Conservation (phyloP, 2,888 invertebrate species). For the Osmoderma eremita region DNA sequence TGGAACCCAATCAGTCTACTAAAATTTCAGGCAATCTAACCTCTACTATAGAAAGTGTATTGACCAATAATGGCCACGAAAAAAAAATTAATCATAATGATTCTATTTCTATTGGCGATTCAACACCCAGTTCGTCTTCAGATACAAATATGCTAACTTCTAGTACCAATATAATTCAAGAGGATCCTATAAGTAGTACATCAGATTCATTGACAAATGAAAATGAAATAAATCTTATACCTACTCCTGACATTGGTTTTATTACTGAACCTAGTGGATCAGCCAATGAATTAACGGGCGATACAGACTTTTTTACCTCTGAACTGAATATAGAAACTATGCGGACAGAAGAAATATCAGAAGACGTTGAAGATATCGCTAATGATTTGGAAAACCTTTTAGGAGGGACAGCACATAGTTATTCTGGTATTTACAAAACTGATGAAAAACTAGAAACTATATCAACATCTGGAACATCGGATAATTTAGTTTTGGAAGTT, state of each 20-base stretch:
- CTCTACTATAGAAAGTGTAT: constrained; percentile 58
- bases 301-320: constrained; percentile 52
- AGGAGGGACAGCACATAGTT: constrained; percentile 51
- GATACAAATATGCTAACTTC: constrained; percentile 52
- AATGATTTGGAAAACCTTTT: constrained; percentile 61
- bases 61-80: constrained; percentile 54
- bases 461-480: constrained; percentile 2
- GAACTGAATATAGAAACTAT: constrained; percentile 54
- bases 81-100: constrained; percentile 56
- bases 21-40: constrained; percentile 51
- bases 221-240: constrained; percentile 35
- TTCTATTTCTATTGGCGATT: constrained; percentile 51
- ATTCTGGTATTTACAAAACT: constrained; percentile 20
- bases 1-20: constrained; percentile 44
- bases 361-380: constrained; percentile 63
- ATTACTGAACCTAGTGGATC: constrained; percentile 42
- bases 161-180: constrained; percentile 43
- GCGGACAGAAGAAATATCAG: constrained; percentile 56
- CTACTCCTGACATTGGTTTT: constrained; percentile 22
- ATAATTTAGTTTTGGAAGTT: not conserved
- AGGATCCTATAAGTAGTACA: constrained; percentile 62
- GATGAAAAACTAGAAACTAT: constrained; percentile 9
- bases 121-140: constrained; percentile 60
- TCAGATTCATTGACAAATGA: constrained; percentile 49
- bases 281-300: constrained; percentile 47